Evolutionary conservation across 2,113 vertebrate species (phyloP), one percentile per base, ranked within the genome.

Genomic region (Callipepla californica): DNA sequence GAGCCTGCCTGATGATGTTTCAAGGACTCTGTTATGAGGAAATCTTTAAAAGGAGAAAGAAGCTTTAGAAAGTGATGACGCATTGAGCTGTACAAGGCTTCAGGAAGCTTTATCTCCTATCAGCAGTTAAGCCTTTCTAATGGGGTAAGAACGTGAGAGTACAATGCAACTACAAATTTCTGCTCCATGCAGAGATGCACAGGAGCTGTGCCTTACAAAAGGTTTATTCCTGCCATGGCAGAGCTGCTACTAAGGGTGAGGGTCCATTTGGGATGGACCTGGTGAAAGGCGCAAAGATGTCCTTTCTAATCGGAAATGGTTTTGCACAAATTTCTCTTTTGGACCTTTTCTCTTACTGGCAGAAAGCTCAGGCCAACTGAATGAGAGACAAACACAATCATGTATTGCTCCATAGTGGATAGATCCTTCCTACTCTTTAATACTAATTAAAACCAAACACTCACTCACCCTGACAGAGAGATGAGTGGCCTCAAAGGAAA

Each of bases 41-140:
- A 94, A 77, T 86, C 75, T 96, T 94, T 87, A 89, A 84, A 94
- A 93, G 90, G 90, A 80, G 85, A 79, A 34, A 91, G 93, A 94
- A 97, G 90, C 86, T 97, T 96, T 95, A 80, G 83, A 74, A 93
- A 93, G 85, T 6, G 69, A 96, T 89, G 94, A 94, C 25, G 66
- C 32, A 6, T 87, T 93, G 40, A 91, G 73, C 92, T 80, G 80
- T 14, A 75, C 70, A 65, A 82, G 75, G 80, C 84, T 96, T 94
- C 1, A 1, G 63, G 86, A 62, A 3, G 14, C 91, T 94, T 95
- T 86, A 70, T 95, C 93, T 96, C 88, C 89, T 86, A 92, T 94
- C 34, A 36, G 80, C 28, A 34, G 80, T 82, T 96, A 95, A 90
- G 85, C 80, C 90, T 96, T 94, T 84, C 85, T 85, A 96, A 91